Percentiles rank a stretch among this genome's conserved stretches.
Evolutionary conservation across 2,113 vertebrate species (phyloP).

Genomic region (Ifrita kowaldi): DNA sequence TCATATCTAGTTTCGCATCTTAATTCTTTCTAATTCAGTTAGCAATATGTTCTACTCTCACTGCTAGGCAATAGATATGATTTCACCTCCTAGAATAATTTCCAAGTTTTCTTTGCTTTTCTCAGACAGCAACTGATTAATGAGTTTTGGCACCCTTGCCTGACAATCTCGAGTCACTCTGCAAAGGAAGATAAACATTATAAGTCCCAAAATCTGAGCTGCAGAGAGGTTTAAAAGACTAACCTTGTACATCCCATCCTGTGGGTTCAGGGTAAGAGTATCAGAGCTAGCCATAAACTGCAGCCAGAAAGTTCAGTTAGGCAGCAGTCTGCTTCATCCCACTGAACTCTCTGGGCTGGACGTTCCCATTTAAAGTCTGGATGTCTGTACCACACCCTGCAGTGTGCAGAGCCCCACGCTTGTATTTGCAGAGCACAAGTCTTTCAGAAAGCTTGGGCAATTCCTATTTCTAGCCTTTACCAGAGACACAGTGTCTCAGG

Average conservation of each 20-base stretch:
- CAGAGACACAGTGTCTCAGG: neutral
- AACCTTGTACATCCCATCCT: neutral
- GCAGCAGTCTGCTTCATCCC: neutral
- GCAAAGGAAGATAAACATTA: neutral
- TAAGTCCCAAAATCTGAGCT: neutral
- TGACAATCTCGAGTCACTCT: neutral
- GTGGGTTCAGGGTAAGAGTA: neutral
- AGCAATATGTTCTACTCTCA: neutral
- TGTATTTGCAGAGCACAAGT: neutral
- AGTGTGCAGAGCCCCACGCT: neutral
- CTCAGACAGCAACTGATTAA: neutral
- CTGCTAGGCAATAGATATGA: neutral
- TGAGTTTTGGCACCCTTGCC: neutral
- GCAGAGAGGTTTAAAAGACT: neutral
- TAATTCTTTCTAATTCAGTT: constrained; percentile 21
- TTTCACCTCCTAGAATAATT: neutral
- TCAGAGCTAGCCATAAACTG: neutral
- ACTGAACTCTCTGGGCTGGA: neutral
- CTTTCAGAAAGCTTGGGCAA: neutral
- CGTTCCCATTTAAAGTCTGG: neutral
- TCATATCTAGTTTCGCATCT: neutral
- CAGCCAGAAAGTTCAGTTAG: neutral
- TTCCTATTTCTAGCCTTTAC: neutral
- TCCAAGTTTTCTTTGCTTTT: neutral
- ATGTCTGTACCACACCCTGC: neutral